Percentiles rank a stretch among this genome's conserved stretches.
Evolutionary conservation across 2,888 invertebrate genomes (phyloP).

Genomic region (Phyto melanocephala): DNA sequence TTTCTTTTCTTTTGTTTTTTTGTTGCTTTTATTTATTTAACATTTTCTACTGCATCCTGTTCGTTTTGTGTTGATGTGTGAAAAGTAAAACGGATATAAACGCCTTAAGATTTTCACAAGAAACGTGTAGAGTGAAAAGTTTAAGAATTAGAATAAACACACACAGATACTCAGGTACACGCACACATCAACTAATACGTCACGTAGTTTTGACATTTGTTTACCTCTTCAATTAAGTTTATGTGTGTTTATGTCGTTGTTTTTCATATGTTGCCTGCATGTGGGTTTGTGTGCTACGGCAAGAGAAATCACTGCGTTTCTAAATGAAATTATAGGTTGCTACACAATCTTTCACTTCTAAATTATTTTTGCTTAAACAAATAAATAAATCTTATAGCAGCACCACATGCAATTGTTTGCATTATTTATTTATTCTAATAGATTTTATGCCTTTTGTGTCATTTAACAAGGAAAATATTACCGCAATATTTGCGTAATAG

Average conservation of each 20-base stretch:
- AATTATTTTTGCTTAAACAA: conserved; percentile 40
- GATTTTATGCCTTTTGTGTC: not conserved
- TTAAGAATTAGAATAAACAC: conserved; percentile 65
- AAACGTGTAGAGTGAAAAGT: conserved; percentile 59
- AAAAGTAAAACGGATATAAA: conserved; percentile 58
- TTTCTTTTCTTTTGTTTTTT: not conserved
- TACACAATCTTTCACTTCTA: conserved; percentile 32
- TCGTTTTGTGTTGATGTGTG: not conserved
- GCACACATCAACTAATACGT: conserved; percentile 36
- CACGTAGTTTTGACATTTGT: conserved; percentile 64
- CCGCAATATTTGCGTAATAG: too few relatives aligned
- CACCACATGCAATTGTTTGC: conserved; percentile 11
- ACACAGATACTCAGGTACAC: not conserved
- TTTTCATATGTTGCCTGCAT: conserved; percentile 6
- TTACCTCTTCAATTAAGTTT: conserved; percentile 61
- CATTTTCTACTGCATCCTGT: conserved; percentile 29
- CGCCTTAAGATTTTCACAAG: conserved; percentile 53
- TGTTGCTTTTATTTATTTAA: not conserved
- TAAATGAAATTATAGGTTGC: conserved; percentile 6
- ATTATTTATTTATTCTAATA: conserved; percentile 11
- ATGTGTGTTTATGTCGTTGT: conserved; percentile 12
- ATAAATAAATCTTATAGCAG: not conserved
- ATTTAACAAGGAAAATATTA: not conserved
- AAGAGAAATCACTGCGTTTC: not conserved
- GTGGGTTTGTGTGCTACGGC: not conserved